Conservation (phyloP, 2,888 invertebrate genomes). For the Halictus quadricinctus region DNA sequence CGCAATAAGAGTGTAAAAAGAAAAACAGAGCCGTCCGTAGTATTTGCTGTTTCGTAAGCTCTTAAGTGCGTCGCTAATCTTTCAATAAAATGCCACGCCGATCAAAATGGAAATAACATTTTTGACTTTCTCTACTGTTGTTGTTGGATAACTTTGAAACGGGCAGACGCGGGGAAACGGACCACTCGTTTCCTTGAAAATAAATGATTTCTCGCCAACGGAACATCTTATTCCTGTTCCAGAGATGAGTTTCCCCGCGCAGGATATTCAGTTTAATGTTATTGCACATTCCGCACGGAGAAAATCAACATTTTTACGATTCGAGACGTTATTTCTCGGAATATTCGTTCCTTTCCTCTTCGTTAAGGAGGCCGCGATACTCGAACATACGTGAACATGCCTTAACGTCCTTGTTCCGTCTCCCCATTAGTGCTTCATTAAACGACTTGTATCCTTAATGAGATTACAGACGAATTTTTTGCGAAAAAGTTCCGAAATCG, state of each 20-base stretch:
- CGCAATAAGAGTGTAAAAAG: constrained; percentile 10
- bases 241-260: constrained; percentile 8
- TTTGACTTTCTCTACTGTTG: constrained; percentile 25
- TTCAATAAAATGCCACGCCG: constrained; percentile 22
- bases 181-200: background rate
- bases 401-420: background rate
- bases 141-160: background rate
- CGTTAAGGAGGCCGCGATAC: background rate
- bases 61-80: constrained; percentile 16
- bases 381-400: background rate
- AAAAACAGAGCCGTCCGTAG: background rate
- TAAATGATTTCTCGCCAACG: constrained; percentile 10
- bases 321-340: background rate
- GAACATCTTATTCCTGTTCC: constrained; percentile 6
- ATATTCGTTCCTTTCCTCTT: background rate
- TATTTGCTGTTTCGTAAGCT: constrained; percentile 29
- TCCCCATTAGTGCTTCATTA: background rate
- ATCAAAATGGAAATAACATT: constrained; percentile 31
- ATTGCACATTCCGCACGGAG: constrained; percentile 5
- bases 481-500: background rate
- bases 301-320: constrained; percentile 22
- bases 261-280: constrained; percentile 7
- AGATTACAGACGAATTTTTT: background rate
- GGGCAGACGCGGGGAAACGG: background rate
- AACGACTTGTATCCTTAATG: background rate